These are phyloP conservation scores for Amblyraja radiata DNA, from an alignment of 2,797 vertebrate genomes.

Conservation along the genomic window DNA sequence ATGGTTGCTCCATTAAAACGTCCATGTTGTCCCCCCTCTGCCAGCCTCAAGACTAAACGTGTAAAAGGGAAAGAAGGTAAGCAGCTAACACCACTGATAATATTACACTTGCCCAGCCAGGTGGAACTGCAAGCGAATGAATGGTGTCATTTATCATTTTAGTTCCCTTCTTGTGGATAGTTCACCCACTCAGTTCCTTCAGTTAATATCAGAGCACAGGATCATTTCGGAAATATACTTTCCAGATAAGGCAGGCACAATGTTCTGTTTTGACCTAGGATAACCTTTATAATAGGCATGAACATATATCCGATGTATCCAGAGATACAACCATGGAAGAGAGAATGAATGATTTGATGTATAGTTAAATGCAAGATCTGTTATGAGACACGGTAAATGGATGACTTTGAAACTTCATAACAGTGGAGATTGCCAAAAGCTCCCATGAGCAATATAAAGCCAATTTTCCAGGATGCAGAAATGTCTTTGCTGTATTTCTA, in stretches of 20 bases:
- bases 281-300: not conserved
- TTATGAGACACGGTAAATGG: not conserved
- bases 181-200: not conserved
- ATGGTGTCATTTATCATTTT: not conserved
- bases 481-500: not conserved
- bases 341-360: not conserved
- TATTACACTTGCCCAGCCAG: not conserved
- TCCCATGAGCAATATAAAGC: not conserved
- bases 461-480: not conserved
- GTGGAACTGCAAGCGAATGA: not conserved
- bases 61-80: not conserved
- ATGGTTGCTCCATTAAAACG: not conserved
- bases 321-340: not conserved
- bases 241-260: not conserved
- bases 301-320: not conserved
- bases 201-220: not conserved
- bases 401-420: not conserved
- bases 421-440: not conserved
- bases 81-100: not conserved
- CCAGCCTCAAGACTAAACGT: not conserved
- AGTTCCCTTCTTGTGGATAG: not conserved
- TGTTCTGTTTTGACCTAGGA: not conserved
- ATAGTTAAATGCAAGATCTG: not conserved
- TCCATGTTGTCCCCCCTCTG: not conserved
- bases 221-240: not conserved